These are phyloP conservation scores for Hemibagrus guttatus DNA, from an alignment of 2,797 vertebrate genomes.

Conservation along the genomic window DNA sequence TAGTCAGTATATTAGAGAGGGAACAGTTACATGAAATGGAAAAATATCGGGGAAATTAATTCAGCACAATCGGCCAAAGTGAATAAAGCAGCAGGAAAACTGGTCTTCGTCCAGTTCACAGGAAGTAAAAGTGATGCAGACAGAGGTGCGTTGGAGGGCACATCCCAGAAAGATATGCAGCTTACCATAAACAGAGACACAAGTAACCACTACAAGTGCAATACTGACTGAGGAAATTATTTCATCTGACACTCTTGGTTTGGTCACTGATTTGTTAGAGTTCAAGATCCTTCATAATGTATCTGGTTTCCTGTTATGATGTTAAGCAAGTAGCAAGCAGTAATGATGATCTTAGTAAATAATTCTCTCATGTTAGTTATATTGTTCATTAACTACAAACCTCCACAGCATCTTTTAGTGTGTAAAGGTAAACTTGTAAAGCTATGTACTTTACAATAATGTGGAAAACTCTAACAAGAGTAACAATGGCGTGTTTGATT, in stretches of 20 bases:
- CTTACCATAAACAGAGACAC: conserved; percentile 15
- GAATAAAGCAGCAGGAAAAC: conserved; percentile 26
- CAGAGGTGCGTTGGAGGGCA: not conserved
- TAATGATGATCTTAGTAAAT: not conserved
- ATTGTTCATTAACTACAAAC: conserved; percentile 18
- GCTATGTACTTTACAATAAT: conserved; percentile 13
- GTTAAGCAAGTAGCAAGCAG: not conserved
- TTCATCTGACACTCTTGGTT: conserved; percentile 28
- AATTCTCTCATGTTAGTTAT: not conserved
- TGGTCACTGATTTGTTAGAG: conserved; percentile 28
- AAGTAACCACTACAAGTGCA: conserved; percentile 14
- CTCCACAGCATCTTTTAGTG: conserved; percentile 34
- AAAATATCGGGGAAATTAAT: not conserved
- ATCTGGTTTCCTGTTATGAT: not conserved
- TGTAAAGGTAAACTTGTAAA: conserved; percentile 34
- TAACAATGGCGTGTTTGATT: conserved; percentile 23
- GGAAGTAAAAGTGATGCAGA: conserved; percentile 19
- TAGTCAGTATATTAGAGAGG: conserved; percentile 20
- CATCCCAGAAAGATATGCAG: conserved; percentile 16
- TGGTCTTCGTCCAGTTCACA: conserved; percentile 8
- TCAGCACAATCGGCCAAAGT: not conserved
- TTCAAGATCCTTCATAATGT: not conserved
- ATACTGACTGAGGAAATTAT: conserved; percentile 39
- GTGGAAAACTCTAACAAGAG: conserved; percentile 5
- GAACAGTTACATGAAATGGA: conserved; percentile 10